Evolutionary conservation across 2,888 invertebrate species (phyloP), one percentile per base, ranked within the genome.

Genomic region (Falcaria lacertinaria): DNA sequence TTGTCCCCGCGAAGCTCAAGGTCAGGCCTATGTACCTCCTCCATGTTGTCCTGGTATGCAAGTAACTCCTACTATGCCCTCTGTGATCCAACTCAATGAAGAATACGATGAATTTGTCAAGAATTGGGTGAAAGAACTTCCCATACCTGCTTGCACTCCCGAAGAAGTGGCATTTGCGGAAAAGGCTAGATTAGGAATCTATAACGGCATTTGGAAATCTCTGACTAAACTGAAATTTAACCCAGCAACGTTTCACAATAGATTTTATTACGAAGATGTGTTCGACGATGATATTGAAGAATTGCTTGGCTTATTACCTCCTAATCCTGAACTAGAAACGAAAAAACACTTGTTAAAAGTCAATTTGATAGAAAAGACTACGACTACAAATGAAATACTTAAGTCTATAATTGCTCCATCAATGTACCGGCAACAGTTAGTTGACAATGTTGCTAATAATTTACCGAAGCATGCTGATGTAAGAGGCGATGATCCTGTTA

Each of bases 281-380:
- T 60, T 88, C 16, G 80, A 79, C 35, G 69, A 80, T 33, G 83
- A 83, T 47, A 55, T 86, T 11, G 85, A 82, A 50, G 62, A 65
- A 8, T 51, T 88, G 34, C 44, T 87, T 2, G 50, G 60, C 40
- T 48, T 49, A 17, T 53, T 86, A 37, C 80, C 84, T 8, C 64
- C 76, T 48, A 63, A 71, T 4, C 35, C 52, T 16, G 76, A 77
- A 37, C 50, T 87, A 5, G 42, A 44, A 4, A 41, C 50, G 0
- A 63, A 57, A 33, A 75, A 69, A 44, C 56, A 65, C 36, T 8
- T 37, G 1, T 41, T 84, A 3, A 86, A 81, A 64, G 54, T 54
- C 2, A 50, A 76, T 34, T 45, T 86, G 3, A 57, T 84, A 15
- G 66, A 75, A 39, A 76, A 70, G 55, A 75, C 75, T 4, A 50